Evolutionary conservation across 2,797 vertebrate genomes (phyloP).

Genomic region (Gouania willdenowi): DNA sequence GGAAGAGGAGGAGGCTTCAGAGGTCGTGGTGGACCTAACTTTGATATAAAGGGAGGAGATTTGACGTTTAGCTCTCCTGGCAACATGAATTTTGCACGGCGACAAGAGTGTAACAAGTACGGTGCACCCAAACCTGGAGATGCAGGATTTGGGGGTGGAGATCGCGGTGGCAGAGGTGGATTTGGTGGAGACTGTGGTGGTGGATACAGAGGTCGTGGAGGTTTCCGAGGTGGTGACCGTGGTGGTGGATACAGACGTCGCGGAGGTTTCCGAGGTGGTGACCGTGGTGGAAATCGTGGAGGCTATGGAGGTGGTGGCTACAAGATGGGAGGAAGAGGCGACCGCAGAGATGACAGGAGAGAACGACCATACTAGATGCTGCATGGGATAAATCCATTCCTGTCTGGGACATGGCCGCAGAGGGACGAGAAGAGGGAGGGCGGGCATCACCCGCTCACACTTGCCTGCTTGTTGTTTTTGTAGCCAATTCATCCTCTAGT

Average conservation of each 20-base stretch:
- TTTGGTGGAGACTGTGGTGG: conserved; percentile 76
- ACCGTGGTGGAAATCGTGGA: conserved; percentile 71
- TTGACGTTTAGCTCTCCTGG: too few relatives aligned
- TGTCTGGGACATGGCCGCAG: conserved; percentile 31
- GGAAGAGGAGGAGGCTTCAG: conserved; percentile 80
- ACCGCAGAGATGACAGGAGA: conserved; percentile 93
- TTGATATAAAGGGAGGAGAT: too few relatives aligned
- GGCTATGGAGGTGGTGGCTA: conserved; percentile 79
- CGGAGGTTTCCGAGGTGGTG: conserved; percentile 80
- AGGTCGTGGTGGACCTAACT: too few relatives aligned
- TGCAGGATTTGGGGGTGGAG: conserved; percentile 4
- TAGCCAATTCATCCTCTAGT: conserved; percentile 45
- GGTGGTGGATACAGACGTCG: conserved; percentile 25
- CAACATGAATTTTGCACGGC: too few relatives aligned
- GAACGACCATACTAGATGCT: conserved; percentile 89
- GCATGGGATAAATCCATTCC: conserved; percentile 33
- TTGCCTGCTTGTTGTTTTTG: conserved; percentile 37
- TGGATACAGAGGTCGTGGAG: conserved; percentile 69
- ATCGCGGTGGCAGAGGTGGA: conserved; percentile 81
- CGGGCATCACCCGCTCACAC: conserved; percentile 32
- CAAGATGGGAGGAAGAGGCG: conserved; percentile 93
- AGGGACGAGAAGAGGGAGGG: conserved; percentile 11
- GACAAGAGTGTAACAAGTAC: too few relatives aligned
- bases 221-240: conserved; percentile 73
- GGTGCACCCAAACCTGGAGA: too few relatives aligned